Evolutionary conservation across 2,888 invertebrate genomes (phyloP).

Genomic region (Merodon equestris): DNA sequence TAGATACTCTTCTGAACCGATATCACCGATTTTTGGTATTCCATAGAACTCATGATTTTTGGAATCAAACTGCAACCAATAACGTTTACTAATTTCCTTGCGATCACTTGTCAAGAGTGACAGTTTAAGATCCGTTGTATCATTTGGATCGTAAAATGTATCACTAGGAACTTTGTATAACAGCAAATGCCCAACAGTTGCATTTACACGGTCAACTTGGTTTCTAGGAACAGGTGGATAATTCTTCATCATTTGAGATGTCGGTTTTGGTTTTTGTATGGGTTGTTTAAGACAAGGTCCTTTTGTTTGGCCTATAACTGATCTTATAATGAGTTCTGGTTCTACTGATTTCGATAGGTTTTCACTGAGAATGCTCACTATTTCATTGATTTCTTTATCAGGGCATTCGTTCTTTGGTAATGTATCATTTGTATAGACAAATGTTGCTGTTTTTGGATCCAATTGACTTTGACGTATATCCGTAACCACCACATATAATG

Average conservation of each 20-base stretch:
- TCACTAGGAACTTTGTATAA: constrained; percentile 91
- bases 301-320: constrained; percentile 83
- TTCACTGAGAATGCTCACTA: constrained; percentile 80
- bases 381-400: constrained; percentile 84
- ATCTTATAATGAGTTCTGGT: constrained; percentile 84
- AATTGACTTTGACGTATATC: constrained; percentile 76
- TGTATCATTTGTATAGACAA: constrained; percentile 90
- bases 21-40: constrained; percentile 86
- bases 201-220: constrained; percentile 90
- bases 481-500: constrained; percentile 76
- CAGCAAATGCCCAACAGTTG: constrained; percentile 89
- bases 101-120: constrained; percentile 87
- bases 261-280: constrained; percentile 79
- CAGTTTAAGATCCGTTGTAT: constrained; percentile 87
- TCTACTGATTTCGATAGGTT: constrained; percentile 82
- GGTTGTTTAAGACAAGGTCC: constrained; percentile 84
- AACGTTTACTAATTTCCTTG: constrained; percentile 82
- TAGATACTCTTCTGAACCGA: constrained; percentile 88
- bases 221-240: constrained; percentile 89
- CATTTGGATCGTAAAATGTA: constrained; percentile 94
- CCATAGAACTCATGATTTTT: constrained; percentile 94
- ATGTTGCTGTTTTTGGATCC: constrained; percentile 80
- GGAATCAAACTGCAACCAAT: constrained; percentile 94
- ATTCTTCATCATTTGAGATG: constrained; percentile 82
- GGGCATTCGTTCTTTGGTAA: constrained; percentile 88